Base-by-base conservation (phyloP, 2,113 vertebrate genomes). In the Phocoena phocoena region DNA sequence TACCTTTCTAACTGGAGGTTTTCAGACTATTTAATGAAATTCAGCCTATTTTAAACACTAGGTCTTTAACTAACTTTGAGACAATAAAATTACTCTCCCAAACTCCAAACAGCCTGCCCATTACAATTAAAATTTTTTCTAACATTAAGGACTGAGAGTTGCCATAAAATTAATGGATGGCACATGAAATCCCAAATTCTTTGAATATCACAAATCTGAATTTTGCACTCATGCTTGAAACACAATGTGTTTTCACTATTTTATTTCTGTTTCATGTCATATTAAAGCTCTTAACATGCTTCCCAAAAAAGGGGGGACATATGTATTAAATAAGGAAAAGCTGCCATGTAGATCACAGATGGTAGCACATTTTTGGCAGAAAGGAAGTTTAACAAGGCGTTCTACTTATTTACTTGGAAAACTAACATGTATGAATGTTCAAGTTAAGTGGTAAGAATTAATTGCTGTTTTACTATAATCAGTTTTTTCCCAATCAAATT, bases 241-340 rank as follows among this genome's bases (percentile, higher is more conserved):
- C 90, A 98, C 94, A 92, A 88, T 97, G 84, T 98, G 97, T 98
- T 97, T 98, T 97, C 86, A 86, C 93, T 93, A 81, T 94, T 97
- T 97, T 96, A 97, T 97, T 97, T 97, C 97, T 98, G 97, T 95
- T 98, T 97, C 90, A 83, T 97, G 98, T 98, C 97, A 96, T 93
- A 98, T 98, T 98, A 97, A 97, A 96, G 62, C 87, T 97, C 63
- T 95, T 96, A 93, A 91, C 90, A 90, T 96, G 95, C 96, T 92
- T 95, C 96, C 76, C 80, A 38, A 55, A 50, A 77, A 96, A 60
- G 71, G 91, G 67, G 90, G 96, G 92, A 76, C 97, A 97, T 96
- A 92, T 97, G 97, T 88, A 97, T 96, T 95, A 95, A 97, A 90
- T 97, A 93, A 92, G 90, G 97, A 97, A 95, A 86, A 14, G 84